A percentile compares a stretch with the other conserved stretches of the same genome.
Evolutionary conservation across 1,140 invertebrate species (phyloP).

Genomic region (Kradibia gibbosae): DNA sequence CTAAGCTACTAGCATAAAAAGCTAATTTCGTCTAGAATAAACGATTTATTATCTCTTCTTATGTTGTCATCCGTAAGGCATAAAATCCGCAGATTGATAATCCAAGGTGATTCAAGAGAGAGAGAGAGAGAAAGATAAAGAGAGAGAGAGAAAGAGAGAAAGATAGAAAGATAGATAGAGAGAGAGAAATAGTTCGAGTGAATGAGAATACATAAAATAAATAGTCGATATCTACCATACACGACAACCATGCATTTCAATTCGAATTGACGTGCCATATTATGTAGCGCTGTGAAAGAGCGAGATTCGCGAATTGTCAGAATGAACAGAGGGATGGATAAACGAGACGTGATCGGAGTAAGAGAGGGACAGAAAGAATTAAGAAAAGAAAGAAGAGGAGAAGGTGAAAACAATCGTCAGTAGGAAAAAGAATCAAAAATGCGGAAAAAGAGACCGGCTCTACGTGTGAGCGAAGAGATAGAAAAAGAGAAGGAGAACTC

Average conservation of each 20-base stretch:
- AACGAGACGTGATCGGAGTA: not conserved
- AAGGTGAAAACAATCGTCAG: conserved; percentile 37
- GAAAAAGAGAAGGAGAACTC: conserved; percentile 20
- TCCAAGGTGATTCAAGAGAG: not conserved
- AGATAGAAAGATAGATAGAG: not conserved
- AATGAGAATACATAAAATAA: too few species aligned
- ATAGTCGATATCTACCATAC: not conserved
- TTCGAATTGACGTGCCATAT: conserved; percentile 3
- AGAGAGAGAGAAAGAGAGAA: not conserved
- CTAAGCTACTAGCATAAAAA: conserved; percentile 2
- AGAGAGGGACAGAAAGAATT: not conserved
- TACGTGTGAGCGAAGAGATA: conserved; percentile 13
- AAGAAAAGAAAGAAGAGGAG: not conserved
- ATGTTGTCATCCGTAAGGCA: conserved; percentile 3
- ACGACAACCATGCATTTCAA: conserved; percentile 11
- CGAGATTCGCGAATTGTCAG: not conserved
- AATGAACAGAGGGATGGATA: not conserved
- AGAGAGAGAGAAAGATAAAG: conserved; percentile 14
- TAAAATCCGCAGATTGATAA: conserved; percentile 10
- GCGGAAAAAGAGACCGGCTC: not conserved
- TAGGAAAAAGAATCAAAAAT: conserved; percentile 42
- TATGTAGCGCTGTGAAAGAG: conserved; percentile 10
- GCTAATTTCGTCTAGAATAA: not conserved
- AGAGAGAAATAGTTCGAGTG: too few species aligned
- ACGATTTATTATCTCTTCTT: conserved; percentile 11